A percentile compares a stretch with the other conserved stretches of the same genome.
Conservation (phyloP, 1,140 invertebrate genomes). For the Cepaea nemoralis region DNA sequence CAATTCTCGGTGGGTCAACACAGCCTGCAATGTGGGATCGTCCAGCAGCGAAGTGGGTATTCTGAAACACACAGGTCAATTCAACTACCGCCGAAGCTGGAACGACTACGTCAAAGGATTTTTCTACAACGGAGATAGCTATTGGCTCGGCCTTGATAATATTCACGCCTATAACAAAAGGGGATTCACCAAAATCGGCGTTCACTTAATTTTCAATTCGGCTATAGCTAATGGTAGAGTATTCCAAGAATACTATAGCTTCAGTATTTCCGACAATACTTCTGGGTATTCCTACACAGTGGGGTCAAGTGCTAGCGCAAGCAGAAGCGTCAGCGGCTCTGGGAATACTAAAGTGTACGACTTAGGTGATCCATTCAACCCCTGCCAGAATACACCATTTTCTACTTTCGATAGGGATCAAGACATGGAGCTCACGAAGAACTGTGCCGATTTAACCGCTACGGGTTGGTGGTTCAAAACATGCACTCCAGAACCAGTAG, state of each 20-base stretch:
- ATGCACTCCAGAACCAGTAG: not conserved
- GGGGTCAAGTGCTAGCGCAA: not conserved
- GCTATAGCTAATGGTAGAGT: not conserved
- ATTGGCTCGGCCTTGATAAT: not conserved
- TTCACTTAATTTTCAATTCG: not conserved
- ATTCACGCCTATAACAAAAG: not conserved
- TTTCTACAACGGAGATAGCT: not conserved
- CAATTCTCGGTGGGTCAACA: not conserved
- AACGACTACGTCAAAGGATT: not conserved
- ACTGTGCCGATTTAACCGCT: not conserved
- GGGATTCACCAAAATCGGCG: not conserved
- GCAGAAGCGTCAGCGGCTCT: not conserved
- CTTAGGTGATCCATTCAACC: not conserved
- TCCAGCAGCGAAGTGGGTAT: not conserved
- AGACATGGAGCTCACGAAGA: not conserved
- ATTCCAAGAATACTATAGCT: not conserved
- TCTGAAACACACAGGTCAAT: not conserved
- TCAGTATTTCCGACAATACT: not conserved
- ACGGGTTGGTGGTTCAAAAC: slow-evolving; percentile 11
- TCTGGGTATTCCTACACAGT: not conserved
- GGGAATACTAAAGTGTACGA: not conserved
- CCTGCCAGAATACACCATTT: not conserved
- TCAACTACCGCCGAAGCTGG: not conserved
- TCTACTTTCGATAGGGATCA: not conserved
- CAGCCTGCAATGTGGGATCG: not conserved